Evolutionary conservation across 1,140 invertebrate genomes (phyloP), one percentile per base, ranked within the genome.

Genomic region (Cephus cinctus): DNA sequence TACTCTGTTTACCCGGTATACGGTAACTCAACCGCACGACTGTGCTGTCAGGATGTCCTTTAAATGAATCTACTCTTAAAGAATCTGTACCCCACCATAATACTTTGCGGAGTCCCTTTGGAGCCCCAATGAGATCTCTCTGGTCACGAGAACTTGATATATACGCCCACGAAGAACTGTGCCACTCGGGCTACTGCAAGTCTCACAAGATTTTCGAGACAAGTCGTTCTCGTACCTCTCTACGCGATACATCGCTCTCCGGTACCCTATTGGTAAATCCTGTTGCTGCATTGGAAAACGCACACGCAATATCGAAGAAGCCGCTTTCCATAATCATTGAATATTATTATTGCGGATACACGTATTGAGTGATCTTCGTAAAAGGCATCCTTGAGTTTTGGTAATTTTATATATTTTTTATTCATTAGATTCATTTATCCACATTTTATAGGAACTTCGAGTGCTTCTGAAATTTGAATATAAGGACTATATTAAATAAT

Each of bases 211-310:
- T 54, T 36, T 42, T 57, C 43, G 52, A n/a, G n/a, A n/a, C 43
- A 59, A 70, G 67, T 69, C 52, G 54, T 54, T 65, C 47, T 57
- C 56, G 50, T 58, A 59, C 54, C 57, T 55, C 41, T 60, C 59
- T 38, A 45, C 56, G 54, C 52, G 52, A 57, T 63, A 41, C 55
- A 67, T 55, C 54, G 52, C 47, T 44, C 36, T 45, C 21, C 34
- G 47, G 6, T 27, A n/a, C 14, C 43, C 25, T 48, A 39, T 53
- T 59, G 63, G 63, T 65, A 65, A 67, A 61, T 56, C 25, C 6
- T 27, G 6, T 27, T 6, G 6, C n/a, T 27, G 6, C n/a, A 27
- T n/a, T 8, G n/a, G 25, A 27, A n/a, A 27, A 27, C 25, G 25
- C 25, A 8, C 6, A 27, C 6, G 6, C 6, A 27, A 27, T 8